Evolutionary conservation across 2,113 vertebrate species (phyloP), one percentile per base, ranked within the genome.

Genomic region (Fulmarus glacialis): DNA sequence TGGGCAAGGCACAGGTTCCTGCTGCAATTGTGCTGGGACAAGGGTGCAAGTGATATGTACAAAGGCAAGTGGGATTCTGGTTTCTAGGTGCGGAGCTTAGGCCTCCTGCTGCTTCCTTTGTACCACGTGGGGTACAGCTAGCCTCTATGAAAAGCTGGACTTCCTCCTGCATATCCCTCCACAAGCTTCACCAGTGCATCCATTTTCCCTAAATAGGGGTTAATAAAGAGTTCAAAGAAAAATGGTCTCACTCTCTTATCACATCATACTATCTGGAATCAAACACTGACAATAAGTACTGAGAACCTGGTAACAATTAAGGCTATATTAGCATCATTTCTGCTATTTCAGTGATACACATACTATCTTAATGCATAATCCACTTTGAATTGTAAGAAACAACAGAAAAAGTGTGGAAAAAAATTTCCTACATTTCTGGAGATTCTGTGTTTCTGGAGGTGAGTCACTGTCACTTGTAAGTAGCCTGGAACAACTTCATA

Each of bases 91-190:
- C 2, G 4, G 74, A 67, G 23, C 6, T 67, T 58, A 19, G 27
- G 18, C 8, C 14, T 86, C 21, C 12, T 74, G 3, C 20, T 42
- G 1, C 15, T 34, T 75, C 15, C 9, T 66, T 50, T n/a, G 29
- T 19, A 40, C 18, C 6, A 20, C 11, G 1, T 52, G 15, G 12
- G 10, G 4, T 53, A 40, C 0, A 0, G 27, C 14, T 15, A 62
- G 3, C 4, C 4, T 42, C 23, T 21, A 0, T 23, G 62, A 75
- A 62, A 75, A 22, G 1, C 3, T 45, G 5, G 6, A 29, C 19
- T 60, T 45, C 17, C 29, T 55, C 24, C 38, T 68, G 27, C 6
- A 16, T 55, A 34, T 30, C 15, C 13, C 11, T 64, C 58, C 48
- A 58, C 7, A 40, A 58, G 3, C 3, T 62, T 93, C 75, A 58